Evolutionary conservation across 1,140 invertebrate genomes (phyloP), one percentile per base, ranked within the genome.

Genomic region (Drosophila biarmipes): DNA sequence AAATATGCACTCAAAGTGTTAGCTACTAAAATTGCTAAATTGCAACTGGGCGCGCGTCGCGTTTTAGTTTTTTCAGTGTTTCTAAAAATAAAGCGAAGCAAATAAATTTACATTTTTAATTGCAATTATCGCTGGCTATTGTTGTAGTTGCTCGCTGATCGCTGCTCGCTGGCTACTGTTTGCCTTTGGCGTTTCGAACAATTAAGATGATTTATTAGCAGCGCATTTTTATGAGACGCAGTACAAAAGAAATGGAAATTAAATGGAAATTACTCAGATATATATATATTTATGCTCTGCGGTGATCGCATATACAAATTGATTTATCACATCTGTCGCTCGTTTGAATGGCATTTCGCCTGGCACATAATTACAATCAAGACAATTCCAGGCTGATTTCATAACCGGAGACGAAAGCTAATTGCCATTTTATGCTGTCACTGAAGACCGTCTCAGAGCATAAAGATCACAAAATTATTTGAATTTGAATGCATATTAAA

Each of bases 81-180:
- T 64, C 82, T 86, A 86, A 87, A 86, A 86, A 87, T 86, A 86
- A 86, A 86, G 58, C 73, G 73, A 75, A 78, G 69, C 74, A 78
- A 87, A 86, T 86, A 82, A 81, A 86, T 86, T 87, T 78, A 87
- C 69, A 86, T 86, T 87, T 86, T 87, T 87, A 86, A 87, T 86
- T 87, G 84, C 82, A 87, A 89, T 87, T 87, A 82, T 89, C 67
- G 74, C 75, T 72, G 57, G 48, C 81, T 58, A 74, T 84, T 84
- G 78, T 78, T 86, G 73, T 69, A 86, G 61, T 66, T 63, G 46
- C 40, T 56, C 19, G 49, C 52, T 49, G 48, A n/a, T n/a, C 24
- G 49, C 51, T 48, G 46, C 35, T 52, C 19, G 49, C 52, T 49
- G 48, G 81, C 81, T 85, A 85, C 81, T 85, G 81, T 85, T 85